Evolutionary conservation across 2,113 vertebrate genomes (phyloP).

Genomic region (Tympanuchus pallidicinctus): DNA sequence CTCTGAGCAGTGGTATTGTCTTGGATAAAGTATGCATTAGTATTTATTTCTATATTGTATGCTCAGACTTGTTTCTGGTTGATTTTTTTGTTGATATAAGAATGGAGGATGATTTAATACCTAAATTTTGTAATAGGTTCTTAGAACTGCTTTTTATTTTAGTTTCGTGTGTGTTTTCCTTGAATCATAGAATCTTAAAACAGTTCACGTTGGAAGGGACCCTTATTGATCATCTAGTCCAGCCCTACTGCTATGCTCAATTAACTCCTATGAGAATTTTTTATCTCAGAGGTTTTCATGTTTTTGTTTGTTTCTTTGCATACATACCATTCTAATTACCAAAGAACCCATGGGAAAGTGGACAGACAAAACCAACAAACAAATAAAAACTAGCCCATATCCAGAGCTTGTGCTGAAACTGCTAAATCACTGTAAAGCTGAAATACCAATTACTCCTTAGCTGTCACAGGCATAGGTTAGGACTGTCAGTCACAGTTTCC

Average conservation of each 20-base stretch:
- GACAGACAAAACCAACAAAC: background rate
- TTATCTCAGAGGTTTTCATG: background rate
- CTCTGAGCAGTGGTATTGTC: background rate
- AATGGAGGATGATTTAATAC: background rate
- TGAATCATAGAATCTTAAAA: background rate
- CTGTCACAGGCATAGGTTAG: background rate
- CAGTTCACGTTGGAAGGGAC: too few species aligned
- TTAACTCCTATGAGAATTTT: background rate
- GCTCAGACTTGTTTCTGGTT: background rate
- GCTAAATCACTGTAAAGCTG: background rate
- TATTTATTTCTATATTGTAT: background rate
- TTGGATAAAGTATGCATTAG: background rate
- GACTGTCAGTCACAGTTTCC: background rate
- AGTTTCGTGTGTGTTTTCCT: background rate
- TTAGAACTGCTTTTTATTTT: background rate
- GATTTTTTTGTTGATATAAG: background rate
- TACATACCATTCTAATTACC: background rate
- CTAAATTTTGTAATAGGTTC: background rate
- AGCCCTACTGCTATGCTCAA: background rate
- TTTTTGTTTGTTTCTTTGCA: background rate
- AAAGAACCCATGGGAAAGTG: background rate
- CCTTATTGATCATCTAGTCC: too few species aligned
- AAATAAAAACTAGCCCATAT: too few species aligned
- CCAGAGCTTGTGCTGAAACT: background rate
- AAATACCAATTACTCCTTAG: background rate